A percentile compares a stretch with the other conserved stretches of the same genome.
phyloP scores from a whole-genome alignment of 2,797 vertebrate genomes.

The Agapornis canus region DNA sequence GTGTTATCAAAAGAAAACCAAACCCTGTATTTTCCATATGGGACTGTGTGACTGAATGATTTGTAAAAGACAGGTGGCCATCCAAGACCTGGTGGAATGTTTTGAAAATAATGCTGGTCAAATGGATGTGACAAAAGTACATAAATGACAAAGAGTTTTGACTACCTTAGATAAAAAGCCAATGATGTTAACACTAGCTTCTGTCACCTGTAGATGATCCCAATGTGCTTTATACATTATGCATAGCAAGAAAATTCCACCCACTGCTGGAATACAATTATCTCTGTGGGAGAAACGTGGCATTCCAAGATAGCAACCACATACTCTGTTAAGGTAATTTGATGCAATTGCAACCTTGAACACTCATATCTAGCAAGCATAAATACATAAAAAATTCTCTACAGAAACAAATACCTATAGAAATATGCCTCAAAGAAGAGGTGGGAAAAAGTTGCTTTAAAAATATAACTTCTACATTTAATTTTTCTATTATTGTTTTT shows the following conservation, averaged over 20 bases:
- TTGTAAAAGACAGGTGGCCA: background rate
- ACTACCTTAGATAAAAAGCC: constrained; percentile 7
- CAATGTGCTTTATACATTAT: background rate
- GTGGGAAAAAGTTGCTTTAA: background rate
- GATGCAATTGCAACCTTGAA: background rate
- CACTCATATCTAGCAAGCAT: background rate
- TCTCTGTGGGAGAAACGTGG: background rate
- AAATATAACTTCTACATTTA: background rate
- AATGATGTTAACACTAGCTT: background rate
- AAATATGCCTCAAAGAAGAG: background rate
- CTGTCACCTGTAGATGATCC: background rate
- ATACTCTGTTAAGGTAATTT: background rate
- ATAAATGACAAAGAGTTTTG: background rate
- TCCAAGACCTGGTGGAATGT: background rate
- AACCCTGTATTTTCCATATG: background rate
- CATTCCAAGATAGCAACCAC: background rate
- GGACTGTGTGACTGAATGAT: background rate
- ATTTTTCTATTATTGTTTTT: background rate
- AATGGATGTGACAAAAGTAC: background rate
- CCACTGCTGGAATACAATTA: background rate
- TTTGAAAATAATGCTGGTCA: background rate
- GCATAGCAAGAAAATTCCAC: background rate
- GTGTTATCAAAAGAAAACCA: background rate
- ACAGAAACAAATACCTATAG: background rate
- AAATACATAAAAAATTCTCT: background rate